phyloP scores from a whole-genome alignment of 2,113 vertebrate genomes.

The Mastomys natalensis region DNA sequence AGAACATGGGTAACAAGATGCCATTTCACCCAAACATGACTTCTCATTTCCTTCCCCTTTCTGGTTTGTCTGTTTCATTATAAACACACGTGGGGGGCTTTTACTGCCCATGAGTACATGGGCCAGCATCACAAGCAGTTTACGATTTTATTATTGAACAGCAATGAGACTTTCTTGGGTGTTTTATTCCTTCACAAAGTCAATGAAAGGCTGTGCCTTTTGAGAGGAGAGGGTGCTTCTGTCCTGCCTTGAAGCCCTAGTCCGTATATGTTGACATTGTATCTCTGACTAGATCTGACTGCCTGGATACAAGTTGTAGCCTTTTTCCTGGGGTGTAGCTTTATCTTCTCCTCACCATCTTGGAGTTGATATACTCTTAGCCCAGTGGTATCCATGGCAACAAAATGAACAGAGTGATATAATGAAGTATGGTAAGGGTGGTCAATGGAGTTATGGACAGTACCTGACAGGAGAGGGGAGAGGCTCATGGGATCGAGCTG shows the following conservation, averaged over 20 bases:
- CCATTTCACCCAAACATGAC: constrained; percentile 43
- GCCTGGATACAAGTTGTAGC: background rate
- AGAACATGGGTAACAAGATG: constrained; percentile 77
- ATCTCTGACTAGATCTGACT: constrained; percentile 59
- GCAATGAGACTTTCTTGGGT: background rate
- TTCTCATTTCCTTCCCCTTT: constrained; percentile 65
- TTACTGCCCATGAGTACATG: background rate
- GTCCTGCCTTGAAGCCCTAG: background rate
- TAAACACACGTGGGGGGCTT: background rate
- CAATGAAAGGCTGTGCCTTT: constrained; percentile 44
- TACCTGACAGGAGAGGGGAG: background rate
- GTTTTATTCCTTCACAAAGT: background rate
- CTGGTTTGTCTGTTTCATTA: constrained; percentile 60
- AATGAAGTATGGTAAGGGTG: background rate
- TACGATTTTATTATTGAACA: constrained; percentile 44
- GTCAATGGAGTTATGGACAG: background rate
- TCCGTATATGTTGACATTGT: constrained; percentile 44
- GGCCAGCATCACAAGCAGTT: background rate
- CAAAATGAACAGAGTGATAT: background rate
- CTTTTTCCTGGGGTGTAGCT: background rate
- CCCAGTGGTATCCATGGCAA: background rate
- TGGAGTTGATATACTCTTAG: background rate
- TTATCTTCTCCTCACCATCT: background rate
- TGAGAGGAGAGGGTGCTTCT: background rate
- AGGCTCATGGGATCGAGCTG: background rate